Base-by-base conservation (phyloP, 2,888 invertebrate species). In the Anarsia innoxiella region DNA sequence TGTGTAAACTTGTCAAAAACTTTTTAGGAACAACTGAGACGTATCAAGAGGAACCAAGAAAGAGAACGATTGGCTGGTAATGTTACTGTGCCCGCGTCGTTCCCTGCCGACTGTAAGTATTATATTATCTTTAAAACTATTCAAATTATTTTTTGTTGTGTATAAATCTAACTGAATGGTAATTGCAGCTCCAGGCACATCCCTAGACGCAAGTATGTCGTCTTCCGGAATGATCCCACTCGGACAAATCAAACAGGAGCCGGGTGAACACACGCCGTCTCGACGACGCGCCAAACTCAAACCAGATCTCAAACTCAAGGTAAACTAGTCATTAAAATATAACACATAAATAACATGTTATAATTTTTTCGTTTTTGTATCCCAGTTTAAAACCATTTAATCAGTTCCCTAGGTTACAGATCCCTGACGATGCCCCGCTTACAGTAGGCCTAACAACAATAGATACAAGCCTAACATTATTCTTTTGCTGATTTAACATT, bases 41-140 rank as follows among this genome's bases (percentile, higher is more conserved):
- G 99, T 56, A 95, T 99, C 45, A 97, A 97, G 68, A 88, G 97
- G 29, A 97, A 98, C 73, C 96, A 97, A 68, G 96, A 94, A 64
- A 88, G 93, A 6, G 93, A 93, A 60, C 86, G 91, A 35, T 74
- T 90, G 36, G 88, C 90, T 3, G 87, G 89, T 3, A 87, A 84
- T 41, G 74, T 72, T 0, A 69, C 75, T 1, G 66, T 71, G 1
- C 72, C 76, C 1, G 65, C 58, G 11, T 43, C 57, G 10, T 74
- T 67, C 51, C 56, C 54, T 23, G 56, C 53, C 25, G 77, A 76
- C 1, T 76, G 77, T 69, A 45, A 75, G 74, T 63, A 19, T 25
- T 19, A 5, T 19, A 19, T n/a, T n/a, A n/a, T n/a, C n/a, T n/a
- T n/a, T n/a, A n/a, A n/a, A n/a, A n/a, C n/a, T n/a, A n/a, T n/a